Evolutionary conservation across 2,113 vertebrate genomes (phyloP).

Genomic region (Caranx melampygus): DNA sequence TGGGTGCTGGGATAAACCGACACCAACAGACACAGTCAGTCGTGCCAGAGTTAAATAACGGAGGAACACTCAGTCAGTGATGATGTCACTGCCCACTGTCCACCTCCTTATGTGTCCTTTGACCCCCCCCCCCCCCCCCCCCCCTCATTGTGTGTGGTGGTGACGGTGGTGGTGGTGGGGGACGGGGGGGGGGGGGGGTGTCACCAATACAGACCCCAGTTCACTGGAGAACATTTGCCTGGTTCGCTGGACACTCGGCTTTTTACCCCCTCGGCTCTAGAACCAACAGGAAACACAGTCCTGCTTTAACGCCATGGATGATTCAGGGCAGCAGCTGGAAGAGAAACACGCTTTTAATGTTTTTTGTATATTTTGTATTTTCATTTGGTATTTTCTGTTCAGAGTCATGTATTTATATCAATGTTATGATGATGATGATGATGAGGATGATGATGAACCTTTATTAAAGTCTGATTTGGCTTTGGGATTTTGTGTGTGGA

Average conservation of each 20-base stretch:
- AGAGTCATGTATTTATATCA: conserved; percentile 75
- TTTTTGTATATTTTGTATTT: conserved; percentile 78
- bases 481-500: conserved; percentile 43
- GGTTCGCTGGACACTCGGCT: conserved; percentile 35
- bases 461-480: conserved; percentile 74
- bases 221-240: conserved; percentile 3
- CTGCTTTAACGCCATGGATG: conserved; percentile 44
- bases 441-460: conserved; percentile 55
- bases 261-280: conserved; percentile 19
- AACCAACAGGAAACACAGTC: conserved; percentile 37
- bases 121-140: neutral
- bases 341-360: conserved; percentile 48
- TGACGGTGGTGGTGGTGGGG: too few species aligned
- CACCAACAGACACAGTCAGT: neutral
- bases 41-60: neutral
- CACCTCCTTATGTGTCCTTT: conserved; percentile 27
- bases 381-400: conserved; percentile 72
- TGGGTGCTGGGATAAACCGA: conserved; percentile 72
- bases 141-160: neutral
- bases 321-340: conserved; percentile 19
- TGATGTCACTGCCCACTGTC: conserved; percentile 28
- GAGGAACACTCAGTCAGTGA: conserved; percentile 32
- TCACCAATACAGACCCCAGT: conserved; percentile 17
- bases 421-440: conserved; percentile 54
- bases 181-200: neutral